Evolutionary conservation across 2,113 vertebrate genomes (phyloP).

Genomic region (Heterotilapia buettikoferi): DNA sequence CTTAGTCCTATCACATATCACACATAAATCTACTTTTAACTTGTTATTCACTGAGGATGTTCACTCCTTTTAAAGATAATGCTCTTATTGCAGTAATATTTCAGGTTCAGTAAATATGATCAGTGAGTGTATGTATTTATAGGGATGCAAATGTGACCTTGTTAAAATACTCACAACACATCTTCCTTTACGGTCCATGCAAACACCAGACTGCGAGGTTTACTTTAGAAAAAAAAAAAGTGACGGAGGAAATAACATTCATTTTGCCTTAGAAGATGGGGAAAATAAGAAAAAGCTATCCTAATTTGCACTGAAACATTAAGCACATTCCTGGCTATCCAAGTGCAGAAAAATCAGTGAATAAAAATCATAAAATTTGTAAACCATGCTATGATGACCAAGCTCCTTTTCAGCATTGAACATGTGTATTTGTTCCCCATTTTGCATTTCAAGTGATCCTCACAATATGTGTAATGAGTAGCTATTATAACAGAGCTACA

Average conservation of each 20-base stretch:
- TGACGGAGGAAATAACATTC: not conserved
- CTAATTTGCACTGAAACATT: not conserved
- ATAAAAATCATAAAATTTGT: not conserved
- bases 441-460: slow-evolving; percentile 2
- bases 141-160: not conserved
- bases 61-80: not conserved
- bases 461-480: slow-evolving; percentile 39
- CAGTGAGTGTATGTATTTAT: not conserved
- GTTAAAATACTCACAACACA: not conserved
- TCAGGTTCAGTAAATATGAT: not conserved
- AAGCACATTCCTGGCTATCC: not conserved
- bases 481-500: not conserved
- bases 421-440: not conserved
- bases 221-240: not conserved
- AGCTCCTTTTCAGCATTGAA: not conserved
- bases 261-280: not conserved
- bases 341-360: not conserved
- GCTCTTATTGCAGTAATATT: not conserved
- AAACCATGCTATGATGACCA: not conserved
- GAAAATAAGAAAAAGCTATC: not conserved
- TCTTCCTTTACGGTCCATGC: not conserved
- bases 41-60: not conserved
- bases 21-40: not conserved
- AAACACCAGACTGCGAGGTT: not conserved
- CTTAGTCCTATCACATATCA: not conserved